These are phyloP conservation scores for Ctena decussata DNA, from an alignment of 2,888 invertebrate genomes.

Conservation along the genomic window DNA sequence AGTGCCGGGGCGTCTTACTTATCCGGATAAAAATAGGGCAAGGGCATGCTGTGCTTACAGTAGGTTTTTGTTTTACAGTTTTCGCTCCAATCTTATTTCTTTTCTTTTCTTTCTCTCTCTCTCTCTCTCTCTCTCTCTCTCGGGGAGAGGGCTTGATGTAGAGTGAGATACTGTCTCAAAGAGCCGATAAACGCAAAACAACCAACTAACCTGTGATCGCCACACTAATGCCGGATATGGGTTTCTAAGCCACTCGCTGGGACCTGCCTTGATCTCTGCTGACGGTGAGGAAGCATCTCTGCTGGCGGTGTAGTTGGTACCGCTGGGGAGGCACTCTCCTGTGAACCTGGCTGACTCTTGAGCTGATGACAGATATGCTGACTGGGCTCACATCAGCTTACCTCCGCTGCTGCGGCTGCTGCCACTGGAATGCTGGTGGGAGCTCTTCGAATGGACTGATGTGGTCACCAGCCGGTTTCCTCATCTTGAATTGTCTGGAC, in stretches of 20 bases:
- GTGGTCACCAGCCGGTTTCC: conserved; percentile 34
- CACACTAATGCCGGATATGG: conserved; percentile 40
- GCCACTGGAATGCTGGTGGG: conserved; percentile 23
- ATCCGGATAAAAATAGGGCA: no score
- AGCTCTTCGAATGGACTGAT: conserved; percentile 33
- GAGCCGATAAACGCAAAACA: no score
- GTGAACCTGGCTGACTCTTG: conserved; percentile 10
- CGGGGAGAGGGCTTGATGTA: no score
- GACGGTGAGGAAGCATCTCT: conserved; percentile 38
- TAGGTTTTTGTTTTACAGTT: no score
- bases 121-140: no score
- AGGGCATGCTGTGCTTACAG: no score
- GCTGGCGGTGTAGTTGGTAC: conserved; percentile 39
- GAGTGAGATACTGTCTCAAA: no score
- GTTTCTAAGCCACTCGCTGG: conserved; percentile 22
- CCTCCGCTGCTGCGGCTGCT: conserved; percentile 8
- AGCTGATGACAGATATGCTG: conserved; percentile 20
- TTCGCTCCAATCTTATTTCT: no score
- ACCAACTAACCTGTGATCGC: conserved; percentile 41
- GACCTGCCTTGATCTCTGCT: conserved; percentile 25
- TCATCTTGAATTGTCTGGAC: conserved; percentile 43
- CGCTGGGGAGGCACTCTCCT: conserved; percentile 23
- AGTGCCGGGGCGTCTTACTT: no score
- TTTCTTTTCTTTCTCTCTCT: no score
- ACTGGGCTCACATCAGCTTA: conserved; percentile 21